Base-by-base conservation (phyloP, 2,113 vertebrate species). In the Cryptoleucopteryx plumbea region DNA sequence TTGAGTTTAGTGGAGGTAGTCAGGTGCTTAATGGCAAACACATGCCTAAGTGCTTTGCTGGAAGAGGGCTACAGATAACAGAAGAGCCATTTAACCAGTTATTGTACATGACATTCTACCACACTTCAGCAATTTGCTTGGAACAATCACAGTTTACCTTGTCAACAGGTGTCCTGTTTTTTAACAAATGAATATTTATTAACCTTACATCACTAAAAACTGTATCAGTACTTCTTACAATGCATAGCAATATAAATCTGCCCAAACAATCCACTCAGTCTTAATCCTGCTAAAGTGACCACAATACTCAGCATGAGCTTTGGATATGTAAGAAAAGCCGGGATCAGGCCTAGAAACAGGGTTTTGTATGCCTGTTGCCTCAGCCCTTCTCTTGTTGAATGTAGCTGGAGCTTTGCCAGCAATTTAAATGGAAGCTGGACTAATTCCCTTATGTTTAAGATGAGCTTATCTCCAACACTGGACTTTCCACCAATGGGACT, bases 201-300 rank as follows among this genome's bases (percentile, higher is more conserved):
- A 48, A 8, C 58, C 0, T 0, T 36, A 26, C 63, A 65, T 50
- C 73, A 27, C n/a, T 72, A 45, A 91, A 88, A 82, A 87, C 81
- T 89, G 74, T 82, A 94, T 95, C 84, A 66, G 74, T 89, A 7
- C 84, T 73, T 31, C 93, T 71, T 68, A 62, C 61, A 91, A 62
- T 53, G 73, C 93, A 87, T 26, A 80, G 83, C 77, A 85, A 77
- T 52, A 95, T 62, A 84, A 94, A 95, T 91, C 89, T 88, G 63
- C 91, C 86, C 86, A 87, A 93, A 95, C 91, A 95, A 94, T 93
- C 86, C 4, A 0, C 81, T 89, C 86, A 80, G 89, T 53, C 94
- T 58, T 95, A 94, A 97, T 97, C 94, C 94, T 91, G 77, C 94
- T 96, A 82, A 96, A 95, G 73, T 74, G 86, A 93, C 96, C 82